Conservation (phyloP, 2,888 invertebrate genomes). For the Epirrhoe alternata region DNA sequence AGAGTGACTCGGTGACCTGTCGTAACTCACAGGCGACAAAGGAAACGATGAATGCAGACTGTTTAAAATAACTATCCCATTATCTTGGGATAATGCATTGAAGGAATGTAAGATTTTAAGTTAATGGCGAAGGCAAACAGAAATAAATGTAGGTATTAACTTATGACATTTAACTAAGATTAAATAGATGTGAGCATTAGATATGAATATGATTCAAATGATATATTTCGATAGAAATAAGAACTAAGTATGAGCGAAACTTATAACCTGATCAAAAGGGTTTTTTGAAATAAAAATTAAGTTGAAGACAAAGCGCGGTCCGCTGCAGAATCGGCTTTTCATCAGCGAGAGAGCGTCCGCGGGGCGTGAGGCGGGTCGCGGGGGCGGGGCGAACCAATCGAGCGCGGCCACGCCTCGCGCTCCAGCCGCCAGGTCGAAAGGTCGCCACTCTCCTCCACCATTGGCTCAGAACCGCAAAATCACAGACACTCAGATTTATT, state of each 20-base stretch:
- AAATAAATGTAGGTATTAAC: no score
- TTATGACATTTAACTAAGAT: not conserved
- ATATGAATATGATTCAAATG: not conserved
- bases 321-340: slow-evolving; percentile 52
- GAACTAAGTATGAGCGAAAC: slow-evolving; percentile 22
- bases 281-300: slow-evolving; percentile 30
- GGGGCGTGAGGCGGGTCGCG: slow-evolving; percentile 62
- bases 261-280: slow-evolving; percentile 37
- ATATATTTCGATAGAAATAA: slow-evolving; percentile 17
- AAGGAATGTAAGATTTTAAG: not conserved
- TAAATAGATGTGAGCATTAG: not conserved
- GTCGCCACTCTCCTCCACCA: slow-evolving; percentile 66
- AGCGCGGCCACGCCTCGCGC: slow-evolving; percentile 79
- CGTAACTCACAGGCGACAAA: slow-evolving; percentile 35
- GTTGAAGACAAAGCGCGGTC: slow-evolving; percentile 42
- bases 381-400: slow-evolving; percentile 76
- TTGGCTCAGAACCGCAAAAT: slow-evolving; percentile 61
- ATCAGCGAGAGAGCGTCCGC: slow-evolving; percentile 53
- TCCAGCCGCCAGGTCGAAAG: slow-evolving; percentile 75
- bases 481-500: slow-evolving; percentile 47
- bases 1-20: slow-evolving; percentile 47
- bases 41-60: slow-evolving; percentile 21
- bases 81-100: slow-evolving; percentile 19
- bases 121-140: not conserved
- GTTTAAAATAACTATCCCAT: slow-evolving; percentile 21